Conservation (phyloP, 2,888 invertebrate species). For the Norana najaformis region DNA sequence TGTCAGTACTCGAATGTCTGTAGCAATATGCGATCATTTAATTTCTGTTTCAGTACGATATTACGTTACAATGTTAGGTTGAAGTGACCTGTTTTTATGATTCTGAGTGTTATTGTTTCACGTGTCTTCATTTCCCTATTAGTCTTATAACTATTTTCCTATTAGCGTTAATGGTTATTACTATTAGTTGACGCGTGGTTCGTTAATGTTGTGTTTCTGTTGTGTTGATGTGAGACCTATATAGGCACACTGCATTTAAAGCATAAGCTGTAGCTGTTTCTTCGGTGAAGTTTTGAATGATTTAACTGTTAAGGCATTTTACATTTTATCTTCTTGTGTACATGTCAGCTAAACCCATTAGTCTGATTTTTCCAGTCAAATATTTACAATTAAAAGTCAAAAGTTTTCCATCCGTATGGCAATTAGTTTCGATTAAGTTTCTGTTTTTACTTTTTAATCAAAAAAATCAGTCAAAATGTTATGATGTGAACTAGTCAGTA, state of each 20-base stretch:
- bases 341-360: too few species aligned
- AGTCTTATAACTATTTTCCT: background rate
- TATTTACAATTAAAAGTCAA: too few species aligned
- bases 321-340: background rate
- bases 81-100: background rate
- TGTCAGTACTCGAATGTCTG: background rate
- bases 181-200: too few species aligned
- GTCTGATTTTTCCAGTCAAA: background rate
- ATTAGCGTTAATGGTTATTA: too few species aligned
- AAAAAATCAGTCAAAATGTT: background rate
- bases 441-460: background rate
- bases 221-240: background rate
- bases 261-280: background rate
- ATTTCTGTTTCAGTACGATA: background rate
- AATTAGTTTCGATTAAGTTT: too few species aligned
- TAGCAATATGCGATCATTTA: too few species aligned
- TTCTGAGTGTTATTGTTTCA: background rate
- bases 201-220: background rate
- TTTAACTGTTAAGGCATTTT: background rate
- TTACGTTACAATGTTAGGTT: background rate
- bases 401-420: background rate
- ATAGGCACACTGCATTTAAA: too few species aligned
- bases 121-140: background rate
- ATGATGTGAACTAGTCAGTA: background rate
- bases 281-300: background rate